A percentile compares a stretch with the other conserved stretches of the same genome.
Conservation (phyloP, 2,113 vertebrate genomes). For the Diadophis punctatus region DNA sequence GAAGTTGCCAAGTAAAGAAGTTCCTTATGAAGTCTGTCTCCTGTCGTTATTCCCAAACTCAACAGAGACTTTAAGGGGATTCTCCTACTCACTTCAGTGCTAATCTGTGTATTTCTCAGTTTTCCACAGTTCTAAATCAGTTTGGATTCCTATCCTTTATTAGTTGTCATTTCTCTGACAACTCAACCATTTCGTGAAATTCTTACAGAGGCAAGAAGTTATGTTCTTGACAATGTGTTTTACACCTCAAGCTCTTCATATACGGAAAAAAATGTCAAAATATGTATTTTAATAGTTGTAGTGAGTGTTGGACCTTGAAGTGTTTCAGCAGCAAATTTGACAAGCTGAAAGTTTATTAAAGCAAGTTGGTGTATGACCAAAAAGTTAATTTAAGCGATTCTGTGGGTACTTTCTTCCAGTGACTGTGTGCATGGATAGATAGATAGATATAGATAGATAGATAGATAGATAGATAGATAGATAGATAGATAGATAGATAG, state of each 20-base stretch:
- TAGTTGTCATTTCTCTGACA: conserved; percentile 36
- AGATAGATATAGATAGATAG: too few species aligned
- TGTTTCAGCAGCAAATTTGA: conserved; percentile 29
- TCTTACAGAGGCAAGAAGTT: conserved; percentile 11
- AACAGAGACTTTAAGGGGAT: neutral
- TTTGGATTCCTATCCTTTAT: conserved; percentile 33
- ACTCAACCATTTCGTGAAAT: conserved; percentile 45
- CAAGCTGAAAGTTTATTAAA: conserved; percentile 48
- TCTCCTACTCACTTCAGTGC: neutral
- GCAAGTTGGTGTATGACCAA: conserved; percentile 20
- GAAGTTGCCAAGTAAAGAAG: too few species aligned
- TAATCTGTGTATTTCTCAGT: conserved; percentile 5
- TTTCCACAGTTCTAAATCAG: neutral
- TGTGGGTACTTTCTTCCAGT: conserved; percentile 3
- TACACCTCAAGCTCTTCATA: conserved; percentile 30
- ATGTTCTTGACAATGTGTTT: conserved; percentile 35
- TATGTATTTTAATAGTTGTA: conserved; percentile 19
- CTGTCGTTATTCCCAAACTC: too few species aligned
- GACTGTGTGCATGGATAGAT: conserved; percentile 7
- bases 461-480: neutral
- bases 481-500: neutral
- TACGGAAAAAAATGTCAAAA: conserved; percentile 43
- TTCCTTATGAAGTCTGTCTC: too few species aligned
- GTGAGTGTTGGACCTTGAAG: conserved; percentile 26
- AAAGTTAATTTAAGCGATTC: conserved; percentile 33